phyloP scores from a whole-genome alignment of 2,888 invertebrate species.

The Zygogramma bicolorata region DNA sequence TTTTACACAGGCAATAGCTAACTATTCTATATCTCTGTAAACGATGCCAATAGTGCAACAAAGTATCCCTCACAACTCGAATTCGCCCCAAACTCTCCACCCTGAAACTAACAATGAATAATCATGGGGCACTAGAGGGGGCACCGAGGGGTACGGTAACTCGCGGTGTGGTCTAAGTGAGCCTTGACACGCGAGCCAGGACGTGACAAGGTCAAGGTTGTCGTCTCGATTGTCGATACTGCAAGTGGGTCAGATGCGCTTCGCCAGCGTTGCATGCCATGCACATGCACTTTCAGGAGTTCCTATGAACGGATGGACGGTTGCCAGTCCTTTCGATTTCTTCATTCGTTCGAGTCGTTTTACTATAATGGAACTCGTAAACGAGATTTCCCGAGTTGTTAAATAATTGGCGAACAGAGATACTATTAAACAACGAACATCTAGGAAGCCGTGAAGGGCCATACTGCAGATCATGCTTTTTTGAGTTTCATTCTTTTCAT shows the following conservation, averaged over 20 bases:
- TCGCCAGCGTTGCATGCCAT: neutral
- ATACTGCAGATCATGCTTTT: too few species aligned
- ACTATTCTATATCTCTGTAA: too few species aligned
- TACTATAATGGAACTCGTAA: too few species aligned
- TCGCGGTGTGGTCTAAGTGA: slow-evolving; percentile 3
- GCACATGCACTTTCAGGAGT: neutral
- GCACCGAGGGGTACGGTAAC: slow-evolving; percentile 5
- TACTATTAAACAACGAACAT: too few species aligned
- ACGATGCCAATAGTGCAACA: too few species aligned
- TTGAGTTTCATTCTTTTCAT: too few species aligned
- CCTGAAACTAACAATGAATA: neutral
- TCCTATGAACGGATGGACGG: neutral
- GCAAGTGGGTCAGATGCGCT: slow-evolving; percentile 50
- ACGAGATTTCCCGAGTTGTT: too few species aligned
- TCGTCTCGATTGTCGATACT: slow-evolving; percentile 36
- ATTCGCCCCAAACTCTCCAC: neutral
- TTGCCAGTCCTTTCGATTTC: neutral
- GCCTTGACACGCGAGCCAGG: slow-evolving; percentile 30
- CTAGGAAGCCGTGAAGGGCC: too few species aligned
- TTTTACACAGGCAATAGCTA: too few species aligned
- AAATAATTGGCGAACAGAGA: too few species aligned
- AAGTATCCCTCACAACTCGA: neutral
- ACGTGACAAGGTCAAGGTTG: slow-evolving; percentile 50
- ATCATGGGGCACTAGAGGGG: neutral
- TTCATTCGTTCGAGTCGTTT: too few species aligned